Conservation (phyloP, 2,888 invertebrate genomes). For the Tridacna crocea region DNA sequence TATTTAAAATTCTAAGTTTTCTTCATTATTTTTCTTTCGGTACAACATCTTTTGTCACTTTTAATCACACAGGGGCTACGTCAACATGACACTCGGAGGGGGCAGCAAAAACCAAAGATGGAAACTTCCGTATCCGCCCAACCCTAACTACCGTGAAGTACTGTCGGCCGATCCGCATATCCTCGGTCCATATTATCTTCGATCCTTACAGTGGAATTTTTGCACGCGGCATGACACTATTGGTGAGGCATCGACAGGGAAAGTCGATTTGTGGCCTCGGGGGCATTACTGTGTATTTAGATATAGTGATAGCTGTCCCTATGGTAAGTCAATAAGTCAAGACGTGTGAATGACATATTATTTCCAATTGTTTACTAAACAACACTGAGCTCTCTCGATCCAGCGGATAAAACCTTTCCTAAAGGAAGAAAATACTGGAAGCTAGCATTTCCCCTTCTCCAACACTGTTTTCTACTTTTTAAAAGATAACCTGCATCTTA, state of each 20-base stretch:
- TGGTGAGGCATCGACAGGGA: neutral
- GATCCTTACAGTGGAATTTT: constrained; percentile 58
- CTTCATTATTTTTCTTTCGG: too few species aligned
- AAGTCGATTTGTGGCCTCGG: constrained; percentile 33
- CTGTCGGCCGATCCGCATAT: constrained; percentile 53
- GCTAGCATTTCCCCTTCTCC: too few species aligned
- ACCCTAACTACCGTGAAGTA: constrained; percentile 1
- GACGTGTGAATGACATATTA: too few species aligned
- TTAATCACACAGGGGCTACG: constrained; percentile 30
- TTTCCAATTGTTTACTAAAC: too few species aligned
- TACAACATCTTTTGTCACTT: too few species aligned
- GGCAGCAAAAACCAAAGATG: constrained; percentile 30
- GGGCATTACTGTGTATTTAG: constrained; percentile 60
- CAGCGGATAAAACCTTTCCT: too few species aligned
- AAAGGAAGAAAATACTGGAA: neutral
- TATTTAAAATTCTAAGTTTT: too few species aligned
- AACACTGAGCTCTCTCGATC: too few species aligned
- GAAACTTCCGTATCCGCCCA: constrained; percentile 38
- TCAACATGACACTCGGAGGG: constrained; percentile 52
- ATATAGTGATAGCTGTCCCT: constrained; percentile 40
- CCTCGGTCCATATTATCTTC: constrained; percentile 55
- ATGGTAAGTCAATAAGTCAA: constrained; percentile 37
- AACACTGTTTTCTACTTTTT: too few species aligned
- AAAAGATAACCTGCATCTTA: too few species aligned
- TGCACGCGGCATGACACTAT: constrained; percentile 34